A percentile compares a stretch with the other conserved stretches of the same genome.
phyloP scores from a whole-genome alignment of 2,888 invertebrate genomes.

The Aplocera efformata region DNA sequence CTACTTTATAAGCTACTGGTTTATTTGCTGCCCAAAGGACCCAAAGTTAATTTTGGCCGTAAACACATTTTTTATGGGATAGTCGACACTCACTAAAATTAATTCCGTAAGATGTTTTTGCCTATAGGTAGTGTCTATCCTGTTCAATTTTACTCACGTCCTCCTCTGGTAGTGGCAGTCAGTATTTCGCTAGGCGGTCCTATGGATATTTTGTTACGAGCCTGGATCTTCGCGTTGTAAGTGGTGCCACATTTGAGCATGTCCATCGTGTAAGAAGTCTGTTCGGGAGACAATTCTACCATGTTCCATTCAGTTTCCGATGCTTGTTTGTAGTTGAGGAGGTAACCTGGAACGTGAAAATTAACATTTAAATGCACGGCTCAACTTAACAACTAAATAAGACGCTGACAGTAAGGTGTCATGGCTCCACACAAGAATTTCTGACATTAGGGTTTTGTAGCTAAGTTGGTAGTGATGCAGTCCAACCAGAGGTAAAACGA shows the following conservation, averaged over 20 bases:
- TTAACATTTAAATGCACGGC: no score
- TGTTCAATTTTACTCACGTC: slow-evolving; percentile 71
- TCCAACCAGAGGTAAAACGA: background rate
- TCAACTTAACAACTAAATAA: no score
- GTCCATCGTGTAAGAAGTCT: slow-evolving; percentile 85
- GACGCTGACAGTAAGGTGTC: no score
- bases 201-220: slow-evolving; percentile 87
- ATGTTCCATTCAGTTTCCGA: slow-evolving; percentile 85
- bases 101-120: no score
- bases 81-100: no score
- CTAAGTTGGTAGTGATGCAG: no score
- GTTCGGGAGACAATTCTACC: slow-evolving; percentile 87
- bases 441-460: no score
- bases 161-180: slow-evolving; percentile 87
- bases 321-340: slow-evolving; percentile 84
- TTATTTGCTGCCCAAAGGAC: no score
- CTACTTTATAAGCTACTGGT: no score
- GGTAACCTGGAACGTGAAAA: slow-evolving; percentile 78
- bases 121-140: background rate
- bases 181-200: slow-evolving; percentile 85
- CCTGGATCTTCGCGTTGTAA: slow-evolving; percentile 87
- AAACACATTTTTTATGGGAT: no score
- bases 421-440: no score
- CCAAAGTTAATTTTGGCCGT: no score
- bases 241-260: slow-evolving; percentile 88